Evolutionary conservation across 2,888 invertebrate species (phyloP).

Genomic region (Cantharis lateralis): DNA sequence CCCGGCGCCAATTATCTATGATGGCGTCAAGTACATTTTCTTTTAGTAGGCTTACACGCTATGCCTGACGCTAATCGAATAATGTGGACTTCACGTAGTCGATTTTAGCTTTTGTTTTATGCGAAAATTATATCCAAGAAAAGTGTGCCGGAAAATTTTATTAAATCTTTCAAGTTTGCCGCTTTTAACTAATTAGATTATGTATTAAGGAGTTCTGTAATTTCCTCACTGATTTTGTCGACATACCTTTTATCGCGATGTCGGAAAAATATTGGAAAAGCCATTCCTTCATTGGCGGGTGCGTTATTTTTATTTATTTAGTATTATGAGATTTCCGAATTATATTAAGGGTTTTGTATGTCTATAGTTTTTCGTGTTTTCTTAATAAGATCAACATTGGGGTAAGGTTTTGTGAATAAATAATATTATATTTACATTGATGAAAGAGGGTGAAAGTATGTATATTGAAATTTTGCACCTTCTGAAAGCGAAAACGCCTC

Average conservation of each 20-base stretch:
- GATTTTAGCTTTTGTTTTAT: not conserved
- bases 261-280: not conserved
- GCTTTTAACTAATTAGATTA: constrained; percentile 16
- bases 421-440: not conserved
- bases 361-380: not conserved
- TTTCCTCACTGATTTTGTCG: not conserved
- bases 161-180: constrained; percentile 4
- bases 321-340: not conserved
- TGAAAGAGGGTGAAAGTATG: not conserved
- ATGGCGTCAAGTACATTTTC: constrained; percentile 9
- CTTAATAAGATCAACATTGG: not conserved
- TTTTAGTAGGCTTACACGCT: constrained; percentile 8
- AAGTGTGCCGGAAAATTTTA: not conserved
- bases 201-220: constrained; percentile 9
- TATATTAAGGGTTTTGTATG: not conserved
- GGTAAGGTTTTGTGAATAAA: not conserved
- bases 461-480: not conserved
- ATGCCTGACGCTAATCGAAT: not conserved
- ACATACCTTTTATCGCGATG: not conserved
- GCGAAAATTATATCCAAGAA: not conserved
- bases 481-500: not conserved
- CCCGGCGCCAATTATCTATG: constrained; percentile 5
- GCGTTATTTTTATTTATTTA: not conserved
- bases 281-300: not conserved
- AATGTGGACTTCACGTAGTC: not conserved